Conservation (phyloP, 2,888 invertebrate species). For the Bedellia somnulentella region DNA sequence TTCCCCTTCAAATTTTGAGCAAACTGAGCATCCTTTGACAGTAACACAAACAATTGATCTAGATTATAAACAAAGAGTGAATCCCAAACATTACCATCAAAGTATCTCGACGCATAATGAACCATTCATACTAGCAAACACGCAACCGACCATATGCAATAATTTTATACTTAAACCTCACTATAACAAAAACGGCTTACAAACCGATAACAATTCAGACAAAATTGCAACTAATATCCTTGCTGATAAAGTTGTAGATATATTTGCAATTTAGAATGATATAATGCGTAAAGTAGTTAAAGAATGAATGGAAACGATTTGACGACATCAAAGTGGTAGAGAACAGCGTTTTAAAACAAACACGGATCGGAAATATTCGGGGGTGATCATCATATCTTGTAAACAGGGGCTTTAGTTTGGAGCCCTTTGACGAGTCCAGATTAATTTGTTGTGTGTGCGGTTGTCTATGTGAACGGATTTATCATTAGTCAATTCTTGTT, state of each 20-base stretch:
- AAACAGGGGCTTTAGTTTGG: slow-evolving; percentile 44
- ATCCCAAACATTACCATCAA: slow-evolving; percentile 56
- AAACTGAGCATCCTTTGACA: slow-evolving; percentile 58
- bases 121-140: slow-evolving; percentile 59
- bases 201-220: slow-evolving; percentile 38
- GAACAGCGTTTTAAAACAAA: slow-evolving; percentile 60
- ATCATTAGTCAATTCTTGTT: slow-evolving; percentile 25
- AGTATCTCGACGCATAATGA: slow-evolving; percentile 55
- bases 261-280: no score
- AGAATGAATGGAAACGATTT: slow-evolving; percentile 60
- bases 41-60: slow-evolving; percentile 54
- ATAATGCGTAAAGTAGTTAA: no score
- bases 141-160: slow-evolving; percentile 60
- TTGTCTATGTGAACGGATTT: slow-evolving; percentile 28
- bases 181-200: slow-evolving; percentile 26
- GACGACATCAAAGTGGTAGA: slow-evolving; percentile 61
- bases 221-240: slow-evolving; percentile 47
- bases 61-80: slow-evolving; percentile 59
- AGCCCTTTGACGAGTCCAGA: slow-evolving; percentile 46
- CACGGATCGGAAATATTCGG: slow-evolving; percentile 54
- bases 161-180: slow-evolving; percentile 33
- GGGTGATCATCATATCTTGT: slow-evolving; percentile 55
- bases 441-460: slow-evolving; percentile 46
- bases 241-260: slow-evolving; percentile 35
- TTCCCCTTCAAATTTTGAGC: no score